phyloP scores from a whole-genome alignment of 2,888 invertebrate species.

The Protonemura montana region DNA sequence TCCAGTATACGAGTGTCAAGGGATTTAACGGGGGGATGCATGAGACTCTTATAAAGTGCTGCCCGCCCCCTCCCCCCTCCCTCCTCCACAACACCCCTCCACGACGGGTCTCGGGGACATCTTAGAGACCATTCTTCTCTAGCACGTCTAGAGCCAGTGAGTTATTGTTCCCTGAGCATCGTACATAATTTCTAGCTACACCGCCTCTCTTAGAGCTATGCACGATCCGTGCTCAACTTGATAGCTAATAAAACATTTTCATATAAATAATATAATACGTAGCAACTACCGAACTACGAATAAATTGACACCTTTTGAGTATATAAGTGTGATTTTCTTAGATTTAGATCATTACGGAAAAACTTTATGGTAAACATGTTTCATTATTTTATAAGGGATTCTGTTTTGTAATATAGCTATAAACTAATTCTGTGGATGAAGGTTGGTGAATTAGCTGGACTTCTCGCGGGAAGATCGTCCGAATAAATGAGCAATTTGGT shows the following conservation, averaged over 20 bases:
- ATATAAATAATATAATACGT: neutral
- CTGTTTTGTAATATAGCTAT: no score
- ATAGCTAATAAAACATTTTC: conserved; percentile 27
- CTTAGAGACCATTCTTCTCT: conserved; percentile 53
- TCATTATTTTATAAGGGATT: no score
- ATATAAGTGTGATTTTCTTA: no score
- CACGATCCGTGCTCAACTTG: conserved; percentile 22
- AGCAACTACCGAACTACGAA: neutral
- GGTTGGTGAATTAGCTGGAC: neutral
- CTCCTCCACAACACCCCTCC: neutral
- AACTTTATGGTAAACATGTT: no score
- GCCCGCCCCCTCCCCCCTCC: conserved; percentile 16
- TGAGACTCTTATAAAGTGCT: conserved; percentile 33
- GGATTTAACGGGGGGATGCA: neutral
- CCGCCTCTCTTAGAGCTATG: neutral
- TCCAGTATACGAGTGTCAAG: conserved; percentile 39
- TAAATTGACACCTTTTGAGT: neutral
- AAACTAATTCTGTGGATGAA: no score
- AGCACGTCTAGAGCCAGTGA: conserved; percentile 59
- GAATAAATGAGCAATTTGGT: neutral
- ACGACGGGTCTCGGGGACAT: conserved; percentile 38
- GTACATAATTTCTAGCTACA: conserved; percentile 61
- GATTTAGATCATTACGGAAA: no score
- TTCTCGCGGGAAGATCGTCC: neutral
- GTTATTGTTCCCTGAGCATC: conserved; percentile 63